Conservation (phyloP, 2,797 vertebrate species). For the Clarias fuscus region DNA sequence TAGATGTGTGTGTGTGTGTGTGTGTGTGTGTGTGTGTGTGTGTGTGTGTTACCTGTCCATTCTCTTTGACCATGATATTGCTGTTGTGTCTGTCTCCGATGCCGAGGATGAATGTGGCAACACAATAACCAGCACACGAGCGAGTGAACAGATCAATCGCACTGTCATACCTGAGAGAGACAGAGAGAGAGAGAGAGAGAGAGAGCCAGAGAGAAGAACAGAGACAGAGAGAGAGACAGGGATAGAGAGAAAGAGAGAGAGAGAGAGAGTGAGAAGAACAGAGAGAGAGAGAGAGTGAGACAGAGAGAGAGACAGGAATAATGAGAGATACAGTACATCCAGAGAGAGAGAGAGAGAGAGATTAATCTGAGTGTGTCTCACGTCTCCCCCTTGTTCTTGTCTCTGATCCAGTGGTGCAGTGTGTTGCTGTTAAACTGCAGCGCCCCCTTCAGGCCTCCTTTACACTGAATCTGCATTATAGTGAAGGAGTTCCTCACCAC, state of each 20-base stretch:
- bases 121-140: constrained; percentile 83
- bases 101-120: constrained; percentile 83
- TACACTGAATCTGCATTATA: constrained; percentile 88
- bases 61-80: constrained; percentile 86
- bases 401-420: constrained; percentile 83
- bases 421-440: constrained; percentile 86
- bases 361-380: constrained; percentile 60
- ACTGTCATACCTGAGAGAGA: constrained; percentile 72
- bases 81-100: constrained; percentile 84
- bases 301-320: constrained; percentile 27
- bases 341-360: neutral
- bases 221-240: no score
- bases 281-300: neutral
- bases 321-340: neutral
- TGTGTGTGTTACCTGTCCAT: constrained; percentile 74
- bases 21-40: neutral
- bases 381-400: constrained; percentile 84
- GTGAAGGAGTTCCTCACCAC: constrained; percentile 83
- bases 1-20: neutral
- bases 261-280: neutral
- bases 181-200: no score
- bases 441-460: constrained; percentile 82
- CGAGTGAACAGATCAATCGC: constrained; percentile 83
- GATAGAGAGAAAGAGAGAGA: no score
- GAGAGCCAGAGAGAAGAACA: no score